Base-by-base conservation (phyloP, 2,797 vertebrate species). In the Streptopelia turtur region DNA sequence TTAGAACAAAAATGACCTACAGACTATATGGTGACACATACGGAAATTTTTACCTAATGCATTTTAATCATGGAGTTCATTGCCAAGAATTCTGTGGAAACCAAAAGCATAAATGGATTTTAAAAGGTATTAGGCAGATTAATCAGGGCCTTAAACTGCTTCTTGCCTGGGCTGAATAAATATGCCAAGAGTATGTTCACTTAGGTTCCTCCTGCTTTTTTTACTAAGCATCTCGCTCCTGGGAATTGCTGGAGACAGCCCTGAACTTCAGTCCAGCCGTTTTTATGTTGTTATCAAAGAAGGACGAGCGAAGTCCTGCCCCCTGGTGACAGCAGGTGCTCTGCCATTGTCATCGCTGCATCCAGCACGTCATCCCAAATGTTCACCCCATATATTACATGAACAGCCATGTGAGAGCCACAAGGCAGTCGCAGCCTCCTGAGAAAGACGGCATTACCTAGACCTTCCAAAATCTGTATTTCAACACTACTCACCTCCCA, bases 381-480 rank as follows among this genome's bases (percentile, higher is more conserved):
- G 18, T 17, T 57, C 16, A 30, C 37, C 37, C 12, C 20, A 5
- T 10, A 10, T 11, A 15, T 11, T 28, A 13, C 16, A 81, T 7
- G 1, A 37, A 64, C 1, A 74, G 16, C 24, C 8, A 0, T 5
- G 13, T 0, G 4, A 56, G 41, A 61, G 17, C 16, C 45, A 61
- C 76, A 28, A 6, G 69, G 60, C 8, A 31, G 6, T 11, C 55
- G 53, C 5, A 1, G 31, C 53, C 35, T 57, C 39, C 39, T 47
- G 21, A 7, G 45, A 66, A 59, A 50, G 8, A 8, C 12, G 9
- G 5, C 33, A 16, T 37, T 47, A 21, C 39, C 49, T 16, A 53
- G 17, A 24, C 9, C 0, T 53, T 60, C 49, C 37, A 72, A 18
- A 49, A 10, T 11, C 52, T 39, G 6, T 31, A 37, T 66, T 87